A percentile compares a stretch with the other conserved stretches of the same genome.
phyloP scores from a whole-genome alignment of 2,888 invertebrate species.

The Drosophila dives region DNA sequence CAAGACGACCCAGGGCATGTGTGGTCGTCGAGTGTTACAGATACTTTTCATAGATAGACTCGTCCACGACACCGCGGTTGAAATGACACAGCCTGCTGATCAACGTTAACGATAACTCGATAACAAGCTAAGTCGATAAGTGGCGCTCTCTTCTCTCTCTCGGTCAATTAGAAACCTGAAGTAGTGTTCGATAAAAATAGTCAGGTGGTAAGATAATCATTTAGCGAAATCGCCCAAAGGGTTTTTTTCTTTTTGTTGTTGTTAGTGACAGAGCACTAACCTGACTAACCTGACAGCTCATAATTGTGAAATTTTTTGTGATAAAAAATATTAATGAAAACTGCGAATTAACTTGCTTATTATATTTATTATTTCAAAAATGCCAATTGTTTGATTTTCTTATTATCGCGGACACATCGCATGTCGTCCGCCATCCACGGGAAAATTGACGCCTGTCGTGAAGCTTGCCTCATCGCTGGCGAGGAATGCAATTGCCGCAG shows the following conservation, averaged over 20 bases:
- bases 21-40: conserved; percentile 93
- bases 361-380: conserved; percentile 28
- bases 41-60: conserved; percentile 91
- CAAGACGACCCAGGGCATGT: conserved; percentile 95
- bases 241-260: neutral
- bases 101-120: conserved; percentile 19
- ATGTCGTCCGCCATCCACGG: conserved; percentile 88
- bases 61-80: conserved; percentile 90
- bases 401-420: conserved; percentile 89
- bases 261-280: conserved; percentile 1
- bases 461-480: conserved; percentile 91
- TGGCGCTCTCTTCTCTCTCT: neutral
- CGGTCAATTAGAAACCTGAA: neutral
- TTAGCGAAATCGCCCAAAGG: conserved; percentile 12
- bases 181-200: too few species aligned
- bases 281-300: too few species aligned
- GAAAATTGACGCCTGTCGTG: conserved; percentile 89
- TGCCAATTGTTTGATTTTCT: conserved; percentile 9
- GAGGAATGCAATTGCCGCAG: conserved; percentile 94
- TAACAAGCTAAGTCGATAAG: conserved; percentile 7
- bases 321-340: neutral
- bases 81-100: too few species aligned
- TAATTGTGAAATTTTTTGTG: conserved; percentile 33
- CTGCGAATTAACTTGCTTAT: neutral
- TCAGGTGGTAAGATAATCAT: neutral